Evolutionary conservation across 53 echinoderm and acorn worm species (phyloP), one percentile per base, ranked within the genome.

Genomic region (Paelopatides confundens): DNA sequence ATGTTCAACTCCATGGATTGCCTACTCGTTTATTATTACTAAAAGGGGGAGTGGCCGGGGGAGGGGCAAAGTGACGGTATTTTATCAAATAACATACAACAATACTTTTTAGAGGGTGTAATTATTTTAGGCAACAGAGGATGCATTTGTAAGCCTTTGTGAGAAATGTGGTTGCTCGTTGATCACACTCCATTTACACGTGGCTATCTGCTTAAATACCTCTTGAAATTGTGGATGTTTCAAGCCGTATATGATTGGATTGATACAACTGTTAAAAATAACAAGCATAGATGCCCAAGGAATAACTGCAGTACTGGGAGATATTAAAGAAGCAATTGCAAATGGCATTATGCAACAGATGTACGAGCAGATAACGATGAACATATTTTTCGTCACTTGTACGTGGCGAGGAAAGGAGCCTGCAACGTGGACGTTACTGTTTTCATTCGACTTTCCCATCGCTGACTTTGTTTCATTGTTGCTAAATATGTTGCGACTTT

Each of bases 311-410:
- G 76, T 77, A 39, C 87, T 87, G 36, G 77, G 89, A 3, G 92
- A 89, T 38, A 92, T 31, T 32, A 92, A 62, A 21, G 86, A 81
- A 9, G 89, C 85, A 23, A 92, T 69, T 21, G 86, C 49, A 69
- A 89, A 92, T 0, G 92, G 92, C 67, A 86, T 71, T 5, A 92
- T 92, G 63, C 82, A 88, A 31, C 89, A 35, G 39, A 93, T 82
- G 82, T 85, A 93, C 4, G 89, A 78, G 5, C 89, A 89, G 9
- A 92, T 78, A 31, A 89, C 93, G 31, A 86, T 82, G 65, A 92
- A 92, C 23, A 93, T 89, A 48, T 93, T 93, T 71, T 89, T 93
- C 14, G 93, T 93, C 32, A 93, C 89, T 21, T 89, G 69, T 0
- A 89, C 71, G 58, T 92, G 92, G 34, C 89, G 92, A 34, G 81